phyloP scores from a whole-genome alignment of 2,888 invertebrate species.

The Venusia cambrica region DNA sequence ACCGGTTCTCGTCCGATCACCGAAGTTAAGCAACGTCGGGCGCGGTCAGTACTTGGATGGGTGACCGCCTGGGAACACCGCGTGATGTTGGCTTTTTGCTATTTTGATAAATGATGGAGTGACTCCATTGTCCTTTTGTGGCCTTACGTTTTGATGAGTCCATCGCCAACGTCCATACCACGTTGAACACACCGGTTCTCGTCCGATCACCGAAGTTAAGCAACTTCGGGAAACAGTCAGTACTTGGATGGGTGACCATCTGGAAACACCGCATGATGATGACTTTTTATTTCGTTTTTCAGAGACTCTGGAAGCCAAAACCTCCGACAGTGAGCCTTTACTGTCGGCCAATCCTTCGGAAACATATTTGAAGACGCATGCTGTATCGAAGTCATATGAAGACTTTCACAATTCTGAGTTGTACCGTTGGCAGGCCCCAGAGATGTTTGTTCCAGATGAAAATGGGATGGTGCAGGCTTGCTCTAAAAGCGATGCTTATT shows the following conservation, averaged over 20 bases:
- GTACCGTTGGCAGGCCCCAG: conserved; percentile 72
- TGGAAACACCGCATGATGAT: conserved; percentile 66
- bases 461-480: conserved; percentile 58
- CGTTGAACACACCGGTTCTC: conserved; percentile 55
- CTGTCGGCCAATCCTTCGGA: conserved; percentile 59
- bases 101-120: no score
- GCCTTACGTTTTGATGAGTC: conserved; percentile 14
- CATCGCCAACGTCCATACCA: conserved; percentile 30
- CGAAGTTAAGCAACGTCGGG: conserved; percentile 77
- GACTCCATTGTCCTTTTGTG: no score
- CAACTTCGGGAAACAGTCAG: conserved; percentile 68
- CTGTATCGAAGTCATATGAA: conserved; percentile 48
- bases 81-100: conserved; percentile 37
- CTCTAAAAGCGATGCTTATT: conserved; percentile 66
- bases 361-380: conserved; percentile 45
- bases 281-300: conserved; percentile 43
- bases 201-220: conserved; percentile 72
- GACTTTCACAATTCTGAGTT: conserved; percentile 42
- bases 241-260: conserved; percentile 72
- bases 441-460: conserved; percentile 58
- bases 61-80: conserved; percentile 70
- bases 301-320: conserved; percentile 45
- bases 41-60: conserved; percentile 77
- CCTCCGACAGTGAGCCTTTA: conserved; percentile 55
- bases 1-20: conserved; percentile 75